Conservation (phyloP, 2,888 invertebrate species). For the Hydraecia micacea region DNA sequence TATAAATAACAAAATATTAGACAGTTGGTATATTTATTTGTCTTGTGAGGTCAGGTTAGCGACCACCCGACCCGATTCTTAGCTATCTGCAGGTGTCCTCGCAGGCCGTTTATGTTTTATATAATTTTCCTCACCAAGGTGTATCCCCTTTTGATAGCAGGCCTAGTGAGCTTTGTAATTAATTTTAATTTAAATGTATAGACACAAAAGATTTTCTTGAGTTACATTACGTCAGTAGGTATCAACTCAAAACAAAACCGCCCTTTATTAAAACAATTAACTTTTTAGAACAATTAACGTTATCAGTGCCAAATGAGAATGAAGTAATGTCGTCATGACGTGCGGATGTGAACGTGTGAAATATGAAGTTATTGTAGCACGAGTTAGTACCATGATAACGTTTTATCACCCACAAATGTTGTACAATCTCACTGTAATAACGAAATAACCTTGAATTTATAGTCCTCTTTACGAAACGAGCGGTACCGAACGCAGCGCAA, state of each 20-base stretch:
- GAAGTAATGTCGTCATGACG: slow-evolving; percentile 60
- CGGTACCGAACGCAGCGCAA: slow-evolving; percentile 77
- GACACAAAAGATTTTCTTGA: not conserved
- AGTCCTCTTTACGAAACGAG: slow-evolving; percentile 85
- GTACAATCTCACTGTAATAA: slow-evolving; percentile 86
- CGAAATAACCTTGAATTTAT: slow-evolving; percentile 88
- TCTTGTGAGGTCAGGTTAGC: slow-evolving; percentile 5
- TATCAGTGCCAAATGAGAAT: slow-evolving; percentile 40
- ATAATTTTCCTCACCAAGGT: not conserved
- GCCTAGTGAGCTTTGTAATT: not conserved
- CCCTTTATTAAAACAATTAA: not conserved
- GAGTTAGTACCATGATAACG: slow-evolving; percentile 83
- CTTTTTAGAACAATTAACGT: slow-evolving; percentile 42
- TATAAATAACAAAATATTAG: slow-evolving; percentile 32
- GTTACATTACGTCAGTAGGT: not conserved
- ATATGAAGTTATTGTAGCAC: slow-evolving; percentile 79
- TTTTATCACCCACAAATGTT: slow-evolving; percentile 85
- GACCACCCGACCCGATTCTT: not conserved
- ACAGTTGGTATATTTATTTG: slow-evolving; percentile 23
- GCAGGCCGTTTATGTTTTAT: not conserved
- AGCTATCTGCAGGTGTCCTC: slow-evolving; percentile 26
- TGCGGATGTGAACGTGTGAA: slow-evolving; percentile 75
- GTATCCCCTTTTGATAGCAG: not conserved
- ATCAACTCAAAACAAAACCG: not conserved
- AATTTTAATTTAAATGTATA: not conserved